Conservation (phyloP, 1,140 invertebrate genomes). For the Pogonomyrmex californicus region DNA sequence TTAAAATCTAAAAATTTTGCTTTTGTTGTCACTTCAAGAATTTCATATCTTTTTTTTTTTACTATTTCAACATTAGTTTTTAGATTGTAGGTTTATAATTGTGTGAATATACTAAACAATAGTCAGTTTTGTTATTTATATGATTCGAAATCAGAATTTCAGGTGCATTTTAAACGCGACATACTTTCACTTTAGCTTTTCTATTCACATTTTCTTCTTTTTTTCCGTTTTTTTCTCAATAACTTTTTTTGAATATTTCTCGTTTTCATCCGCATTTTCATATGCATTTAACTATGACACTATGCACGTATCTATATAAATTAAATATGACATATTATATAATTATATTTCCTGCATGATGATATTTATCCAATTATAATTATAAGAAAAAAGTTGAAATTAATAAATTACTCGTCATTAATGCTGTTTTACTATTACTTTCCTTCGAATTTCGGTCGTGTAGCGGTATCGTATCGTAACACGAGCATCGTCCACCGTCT, state of each 20-base stretch:
- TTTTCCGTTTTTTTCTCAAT: background rate
- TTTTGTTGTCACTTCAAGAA: background rate
- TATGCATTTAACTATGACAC: background rate
- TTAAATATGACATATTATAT: background rate
- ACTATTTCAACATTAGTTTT: no score
- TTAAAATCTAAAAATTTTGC: background rate
- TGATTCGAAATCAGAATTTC: background rate
- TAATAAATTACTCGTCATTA: slow-evolving; percentile 7
- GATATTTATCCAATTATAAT: background rate
- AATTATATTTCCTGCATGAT: background rate
- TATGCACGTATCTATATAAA: background rate
- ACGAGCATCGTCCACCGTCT: slow-evolving; percentile 74
- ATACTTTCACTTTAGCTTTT: background rate
- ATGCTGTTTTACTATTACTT: slow-evolving; percentile 67
- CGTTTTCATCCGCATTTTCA: background rate
- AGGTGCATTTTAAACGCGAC: background rate
- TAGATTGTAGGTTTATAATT: background rate
- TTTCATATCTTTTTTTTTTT: no score
- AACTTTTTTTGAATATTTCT: background rate
- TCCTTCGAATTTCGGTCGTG: slow-evolving; percentile 74
- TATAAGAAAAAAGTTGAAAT: background rate
- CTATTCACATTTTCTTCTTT: background rate
- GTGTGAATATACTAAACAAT: background rate
- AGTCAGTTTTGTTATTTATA: background rate
- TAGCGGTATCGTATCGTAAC: slow-evolving; percentile 78